Evolutionary conservation across 2,888 invertebrate species (phyloP), one percentile per base, ranked within the genome.

Genomic region (Vannuccia rotundouncinata): DNA sequence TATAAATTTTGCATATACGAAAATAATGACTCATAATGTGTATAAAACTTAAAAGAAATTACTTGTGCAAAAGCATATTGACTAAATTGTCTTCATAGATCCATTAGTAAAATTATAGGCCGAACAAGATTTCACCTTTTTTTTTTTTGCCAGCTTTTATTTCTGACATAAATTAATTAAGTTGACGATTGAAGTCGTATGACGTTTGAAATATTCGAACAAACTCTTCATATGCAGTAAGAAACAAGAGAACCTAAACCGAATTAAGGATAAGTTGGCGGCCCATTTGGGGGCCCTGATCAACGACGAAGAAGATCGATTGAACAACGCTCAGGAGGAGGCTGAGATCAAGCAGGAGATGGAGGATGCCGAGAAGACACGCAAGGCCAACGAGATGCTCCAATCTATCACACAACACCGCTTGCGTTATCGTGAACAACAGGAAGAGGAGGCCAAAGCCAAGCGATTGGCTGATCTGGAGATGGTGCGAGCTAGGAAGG

Each of bases 301-400:
- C 17, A 85, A 85, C 78, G 86, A 88, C 82, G 87, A 88, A 80
- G 86, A 88, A 79, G 86, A 85, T 29, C 82, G 87, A 59, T 85
- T 87, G 77, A 81, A 82, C 29, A 82, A 82, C 76, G 88, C 87
- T 1, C 84, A 84, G 22, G 84, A 83, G 80, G 88, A 88, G 81
- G 84, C 82, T 0, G 87, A 88, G 82, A 85, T 83, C 78, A 86
- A 85, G 81, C 79, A 83, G 25, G 82, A 82, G 0, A 83, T 81
- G 79, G 86, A 86, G 79, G 86, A 87, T 80, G 85, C 82, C 5
- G 84, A 84, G 82, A 86, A 86, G 81, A 76, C 59, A 2, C 31
- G 81, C 27, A 45, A 81, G 73, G 77, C 45, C 29, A 27, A 77
- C 77, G 80, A 77, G 29, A 81, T 59, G 81, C 79, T 29, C 22